Evolutionary conservation across 2,797 vertebrate species (phyloP).

Genomic region (Catharus ustulatus): DNA sequence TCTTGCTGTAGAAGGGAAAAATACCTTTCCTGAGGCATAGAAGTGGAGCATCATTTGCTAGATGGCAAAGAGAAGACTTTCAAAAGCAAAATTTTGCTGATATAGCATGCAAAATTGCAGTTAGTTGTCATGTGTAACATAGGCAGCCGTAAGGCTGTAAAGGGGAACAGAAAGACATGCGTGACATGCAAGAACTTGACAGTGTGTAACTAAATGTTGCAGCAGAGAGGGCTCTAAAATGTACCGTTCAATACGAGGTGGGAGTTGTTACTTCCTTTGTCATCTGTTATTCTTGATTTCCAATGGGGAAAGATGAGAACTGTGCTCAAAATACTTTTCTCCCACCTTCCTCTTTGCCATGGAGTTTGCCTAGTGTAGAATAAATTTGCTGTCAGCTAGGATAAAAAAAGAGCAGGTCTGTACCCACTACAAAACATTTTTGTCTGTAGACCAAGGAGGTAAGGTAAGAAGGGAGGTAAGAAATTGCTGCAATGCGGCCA

Average conservation of each 20-base stretch:
- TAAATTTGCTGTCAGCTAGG: not conserved
- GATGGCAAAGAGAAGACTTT: not conserved
- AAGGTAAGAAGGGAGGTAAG: constrained; percentile 29
- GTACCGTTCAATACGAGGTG: too few species aligned
- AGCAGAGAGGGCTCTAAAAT: not conserved
- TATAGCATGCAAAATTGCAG: not conserved
- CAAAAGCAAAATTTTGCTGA: not conserved
- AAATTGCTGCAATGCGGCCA: constrained; percentile 26
- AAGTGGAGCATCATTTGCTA: not conserved
- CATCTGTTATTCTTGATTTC: not conserved
- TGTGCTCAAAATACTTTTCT: not conserved
- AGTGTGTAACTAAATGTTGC: not conserved
- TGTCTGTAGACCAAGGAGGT: not conserved
- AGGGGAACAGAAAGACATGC: not conserved
- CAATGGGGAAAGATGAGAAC: not conserved
- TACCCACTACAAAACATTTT: not conserved
- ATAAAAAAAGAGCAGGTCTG: not conserved
- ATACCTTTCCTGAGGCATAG: not conserved
- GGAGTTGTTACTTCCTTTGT: not conserved
- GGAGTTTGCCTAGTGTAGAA: not conserved
- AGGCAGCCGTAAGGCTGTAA: not conserved
- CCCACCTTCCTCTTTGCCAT: not conserved
- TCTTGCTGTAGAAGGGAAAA: not conserved
- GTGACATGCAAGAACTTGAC: not conserved
- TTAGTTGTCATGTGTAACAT: not conserved